Base-by-base conservation (phyloP, 2,888 invertebrate genomes). In the Nowickia ferox region DNA sequence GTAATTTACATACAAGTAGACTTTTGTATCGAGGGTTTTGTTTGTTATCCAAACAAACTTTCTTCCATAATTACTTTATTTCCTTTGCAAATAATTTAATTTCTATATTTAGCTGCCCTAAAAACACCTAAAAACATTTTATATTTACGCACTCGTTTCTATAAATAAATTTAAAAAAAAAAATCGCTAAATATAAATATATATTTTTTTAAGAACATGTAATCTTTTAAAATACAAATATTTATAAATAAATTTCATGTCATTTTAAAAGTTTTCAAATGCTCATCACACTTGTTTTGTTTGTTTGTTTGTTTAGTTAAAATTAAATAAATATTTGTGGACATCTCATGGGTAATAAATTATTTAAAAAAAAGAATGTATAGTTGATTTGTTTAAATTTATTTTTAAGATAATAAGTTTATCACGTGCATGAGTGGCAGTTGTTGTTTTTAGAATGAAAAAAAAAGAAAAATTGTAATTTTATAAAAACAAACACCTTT, bases 121-220 rank as follows among this genome's bases (percentile, higher is more conserved):
- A 46, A 46, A 46, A 46, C 15, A 48, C 15, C 6, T 15, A 48
- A 48, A 48, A 48, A 51, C 1, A 40, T 69, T 9, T 51, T 19
- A 51, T 51, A 17, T 17, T 30, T 17, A 51, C 3, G 17, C 51
- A 51, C 9, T 53, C 19, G 11, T 40, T 13, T 40, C 40, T 68
- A 68, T 68, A 38, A 17, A 68, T 30, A 57, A 71, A 9, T 53
- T 53, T 53, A 38, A 2, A 6, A 15, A 38, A 46, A 6, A 53
- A 53, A 65, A 55, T 15, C 15, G 6, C 9, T 19, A 59, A 78
- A 78, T 30, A 30, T 30, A 30, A 78, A 48, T 69, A 78, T 78
- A 53, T 69, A n/a, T 61, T 69, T 53, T 40, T 61, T 40, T 22
- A 53, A 38, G 2, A 53, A 22, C 38, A 69, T 61, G 69, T 61